Percentiles rank a stretch among this genome's conserved stretches.
phyloP scores from a whole-genome alignment of 2,888 invertebrate genomes.

The Nomada flava region DNA sequence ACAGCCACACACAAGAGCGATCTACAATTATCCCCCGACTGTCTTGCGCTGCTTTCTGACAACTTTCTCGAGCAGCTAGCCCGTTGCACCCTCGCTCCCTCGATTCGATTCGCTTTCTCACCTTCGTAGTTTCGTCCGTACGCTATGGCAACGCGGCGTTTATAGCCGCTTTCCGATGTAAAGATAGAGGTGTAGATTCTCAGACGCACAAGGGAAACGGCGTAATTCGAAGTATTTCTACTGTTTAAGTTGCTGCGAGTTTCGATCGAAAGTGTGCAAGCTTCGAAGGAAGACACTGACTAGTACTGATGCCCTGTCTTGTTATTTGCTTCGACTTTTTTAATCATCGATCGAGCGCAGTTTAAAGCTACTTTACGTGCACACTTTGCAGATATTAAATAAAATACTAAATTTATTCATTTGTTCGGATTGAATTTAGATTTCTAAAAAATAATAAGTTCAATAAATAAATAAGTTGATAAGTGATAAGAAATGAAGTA shows the following conservation, averaged over 20 bases:
- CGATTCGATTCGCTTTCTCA: constrained; percentile 11
- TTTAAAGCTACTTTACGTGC: too few species aligned
- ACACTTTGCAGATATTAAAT: too few species aligned
- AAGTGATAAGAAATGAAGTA: too few species aligned
- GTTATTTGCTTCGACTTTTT: neutral
- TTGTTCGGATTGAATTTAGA: too few species aligned
- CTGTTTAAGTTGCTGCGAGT: constrained; percentile 11
- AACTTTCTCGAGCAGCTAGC: constrained; percentile 40
- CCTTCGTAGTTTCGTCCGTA: constrained; percentile 12
- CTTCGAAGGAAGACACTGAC: too few species aligned
- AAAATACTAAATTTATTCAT: too few species aligned
- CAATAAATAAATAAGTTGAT: too few species aligned
- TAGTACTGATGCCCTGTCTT: neutral
- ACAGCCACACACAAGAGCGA: constrained; percentile 39
- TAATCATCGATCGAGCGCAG: neutral
- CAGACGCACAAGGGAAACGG: neutral
- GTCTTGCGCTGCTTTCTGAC: constrained; percentile 26
- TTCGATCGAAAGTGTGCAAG: neutral
- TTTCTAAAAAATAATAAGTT: too few species aligned
- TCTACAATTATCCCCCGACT: constrained; percentile 51
- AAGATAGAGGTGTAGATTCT: constrained; percentile 10
- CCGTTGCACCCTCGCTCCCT: constrained; percentile 64
- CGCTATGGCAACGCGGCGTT: constrained; percentile 5
- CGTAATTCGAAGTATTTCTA: neutral
- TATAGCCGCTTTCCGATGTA: constrained; percentile 2